Base-by-base conservation (phyloP, 2,888 invertebrate species). In the Drymonia ruficornis region DNA sequence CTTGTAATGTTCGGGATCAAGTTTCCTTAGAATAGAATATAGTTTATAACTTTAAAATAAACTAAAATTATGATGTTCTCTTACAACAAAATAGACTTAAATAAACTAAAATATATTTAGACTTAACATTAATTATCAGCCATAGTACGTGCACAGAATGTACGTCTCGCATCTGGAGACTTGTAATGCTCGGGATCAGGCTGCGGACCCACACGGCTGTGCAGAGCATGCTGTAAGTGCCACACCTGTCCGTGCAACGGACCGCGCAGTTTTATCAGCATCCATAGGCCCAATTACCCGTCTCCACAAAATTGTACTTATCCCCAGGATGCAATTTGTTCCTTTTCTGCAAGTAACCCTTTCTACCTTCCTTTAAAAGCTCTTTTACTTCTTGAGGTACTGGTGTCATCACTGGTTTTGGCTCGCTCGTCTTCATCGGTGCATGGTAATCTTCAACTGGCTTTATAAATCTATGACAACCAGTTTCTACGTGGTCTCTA, bases 271-370 rank as follows among this genome's bases (percentile, higher is more conserved):
- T 55, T 59, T 16, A 56, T n/a, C 65, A 57, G 68, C 70, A 72
- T 15, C 71, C 70, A 52, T 74, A 63, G 42, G 42, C 56, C 66
- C 67, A 69, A 50, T 51, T 70, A n/a, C 29, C 42, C 23, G 67
- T 61, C 36, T 72, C 70, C 18, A 64, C 51, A 45, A 64, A 74
- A 45, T 64, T 55, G 46, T 69, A 74, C 50, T 65, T 74, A 15
- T 72, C 63, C 48, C 65, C 66, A 12, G 70, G 70, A 12, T 49
- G 52, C 38, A 55, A 47, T 9, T 45, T 46, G 23, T 31, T 50
- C 12, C 73, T 57, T 45, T 47, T 53, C 52, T 67, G 65, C n/a
- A 71, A 56, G 45, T 69, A 71, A n/a, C 52, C 47, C 11, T 52
- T 52, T 31, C 53, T 67, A 13, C 59, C 53, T 2, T 63, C 51